Percentiles rank a stretch among this genome's conserved stretches.
Conservation (phyloP, 2,113 vertebrate genomes). For the Eupsittula cactorum region DNA sequence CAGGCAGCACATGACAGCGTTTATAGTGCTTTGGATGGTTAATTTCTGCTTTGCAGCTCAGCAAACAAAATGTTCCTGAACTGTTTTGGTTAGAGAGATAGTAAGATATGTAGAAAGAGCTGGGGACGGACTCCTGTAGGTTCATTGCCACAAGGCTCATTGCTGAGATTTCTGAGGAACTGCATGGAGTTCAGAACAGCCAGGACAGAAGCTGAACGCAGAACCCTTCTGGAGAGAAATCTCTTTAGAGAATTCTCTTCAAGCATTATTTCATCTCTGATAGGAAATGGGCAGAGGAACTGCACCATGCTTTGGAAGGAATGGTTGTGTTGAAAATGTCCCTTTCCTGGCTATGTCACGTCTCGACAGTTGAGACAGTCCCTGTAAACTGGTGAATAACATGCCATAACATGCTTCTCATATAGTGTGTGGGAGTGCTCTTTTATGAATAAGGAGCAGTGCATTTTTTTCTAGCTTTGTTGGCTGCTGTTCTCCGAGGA, state of each 20-base stretch:
- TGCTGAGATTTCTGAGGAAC: not conserved
- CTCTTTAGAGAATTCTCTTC: not conserved
- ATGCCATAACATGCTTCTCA: rapidly evolving
- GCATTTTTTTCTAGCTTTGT: not conserved
- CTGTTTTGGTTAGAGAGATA: not conserved
- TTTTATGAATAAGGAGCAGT: not conserved
- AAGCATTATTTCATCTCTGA: not conserved
- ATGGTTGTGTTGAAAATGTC: not conserved
- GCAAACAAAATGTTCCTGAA: not conserved
- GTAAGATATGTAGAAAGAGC: not conserved
- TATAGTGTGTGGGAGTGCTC: not conserved
- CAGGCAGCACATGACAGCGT: not conserved
- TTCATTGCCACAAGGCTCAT: not conserved
- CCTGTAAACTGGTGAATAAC: not conserved
- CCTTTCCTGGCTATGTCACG: not conserved
- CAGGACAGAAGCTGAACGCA: not conserved
- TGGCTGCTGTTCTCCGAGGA: not conserved
- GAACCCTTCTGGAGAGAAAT: not conserved
- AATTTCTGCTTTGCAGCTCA: not conserved
- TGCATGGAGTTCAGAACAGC: not conserved
- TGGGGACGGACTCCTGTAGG: not conserved
- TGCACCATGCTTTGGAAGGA: not conserved
- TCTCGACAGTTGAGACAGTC: not conserved
- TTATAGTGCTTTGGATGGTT: not conserved
- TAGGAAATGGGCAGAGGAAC: not conserved